Percentiles rank a stretch among this genome's conserved stretches.
Evolutionary conservation across 1,140 invertebrate species (phyloP).

Genomic region (Akabosia matsudoensis): DNA sequence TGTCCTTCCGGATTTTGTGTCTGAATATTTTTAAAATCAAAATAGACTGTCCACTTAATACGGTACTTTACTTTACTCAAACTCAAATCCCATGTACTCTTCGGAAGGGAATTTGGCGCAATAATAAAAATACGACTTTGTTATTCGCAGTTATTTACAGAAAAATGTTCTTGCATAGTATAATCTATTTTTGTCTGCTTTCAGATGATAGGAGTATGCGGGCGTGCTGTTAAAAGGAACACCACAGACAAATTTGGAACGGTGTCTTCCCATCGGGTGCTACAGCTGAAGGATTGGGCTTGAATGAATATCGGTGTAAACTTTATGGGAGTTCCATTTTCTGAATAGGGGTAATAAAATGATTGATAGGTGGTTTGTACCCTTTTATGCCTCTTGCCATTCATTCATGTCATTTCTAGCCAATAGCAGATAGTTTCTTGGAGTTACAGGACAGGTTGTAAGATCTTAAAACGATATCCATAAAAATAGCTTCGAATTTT

Average conservation of each 20-base stretch:
- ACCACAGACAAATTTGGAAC: too few species aligned
- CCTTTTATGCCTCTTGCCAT: conserved; percentile 4
- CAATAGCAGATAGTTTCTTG: too few species aligned
- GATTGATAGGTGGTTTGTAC: conserved; percentile 11
- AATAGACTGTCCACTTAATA: background rate
- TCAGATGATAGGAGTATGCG: too few species aligned
- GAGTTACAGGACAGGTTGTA: too few species aligned
- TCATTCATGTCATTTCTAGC: too few species aligned
- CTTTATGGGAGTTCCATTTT: background rate
- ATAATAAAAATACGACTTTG: background rate
- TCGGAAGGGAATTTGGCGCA: background rate
- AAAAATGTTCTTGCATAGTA: too few species aligned
- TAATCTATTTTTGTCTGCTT: too few species aligned
- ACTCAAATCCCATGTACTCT: background rate
- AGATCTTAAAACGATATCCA: too few species aligned
- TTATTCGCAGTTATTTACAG: background rate
- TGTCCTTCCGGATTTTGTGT: background rate
- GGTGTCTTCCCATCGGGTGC: background rate
- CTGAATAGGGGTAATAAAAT: conserved; percentile 23
- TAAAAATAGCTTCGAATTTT: too few species aligned
- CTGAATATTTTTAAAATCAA: background rate
- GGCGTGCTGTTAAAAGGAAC: too few species aligned
- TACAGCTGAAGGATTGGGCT: background rate
- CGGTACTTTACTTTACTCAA: conserved; percentile 1
- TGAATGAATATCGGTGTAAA: background rate